Base-by-base conservation (phyloP, 2,113 vertebrate genomes). In the Brienomyrus longianalis region DNA sequence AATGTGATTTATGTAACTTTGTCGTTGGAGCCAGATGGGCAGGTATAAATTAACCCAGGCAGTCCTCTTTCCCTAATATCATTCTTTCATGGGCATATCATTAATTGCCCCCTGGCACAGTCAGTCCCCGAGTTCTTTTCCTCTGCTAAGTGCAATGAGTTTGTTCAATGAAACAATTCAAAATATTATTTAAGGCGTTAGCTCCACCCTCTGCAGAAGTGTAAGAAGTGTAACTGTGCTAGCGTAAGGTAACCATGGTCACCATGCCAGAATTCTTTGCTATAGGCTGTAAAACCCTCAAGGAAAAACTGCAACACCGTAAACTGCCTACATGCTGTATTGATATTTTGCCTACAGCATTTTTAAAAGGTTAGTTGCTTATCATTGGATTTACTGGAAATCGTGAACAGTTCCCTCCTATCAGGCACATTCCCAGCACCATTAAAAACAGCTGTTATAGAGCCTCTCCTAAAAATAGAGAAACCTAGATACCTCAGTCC, bases 381-480 rank as follows among this genome's bases (percentile, higher is more conserved):
- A 50, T n/a, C 62, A 52, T 19, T 21, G 21, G 13, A 87, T 19
- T 39, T 86, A 8, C 84, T 50, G 43, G 27, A 74, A 86, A 74
- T 74, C 10, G n/a, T 51, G 27, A 23, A 80, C 15, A 9, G 45
- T 62, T 56, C 84, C 51, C 43, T 74, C 2, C 84, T 70, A 70
- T 87, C 56, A 77, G 48, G 45, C 31, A 54, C 13, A 51, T 35
- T 90, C 48, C 89, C 89, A 86, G 59, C 59, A 39, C 48, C 43
- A 56, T 56, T 86, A 31, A 86, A 89, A 86, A 66, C 83, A 62
- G 83, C 83, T 48, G 83, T 21, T 35, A 56, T 84, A 43, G 31
- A 85, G 80, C 27, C 23, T 62, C n/a, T 54, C 43, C 48, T 89
- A 48, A 89, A 89, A 43, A 80, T 48, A 89, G 35, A 84, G 62